phyloP scores from a whole-genome alignment of 2,113 vertebrate species.

The Chaenogobius annularis region DNA sequence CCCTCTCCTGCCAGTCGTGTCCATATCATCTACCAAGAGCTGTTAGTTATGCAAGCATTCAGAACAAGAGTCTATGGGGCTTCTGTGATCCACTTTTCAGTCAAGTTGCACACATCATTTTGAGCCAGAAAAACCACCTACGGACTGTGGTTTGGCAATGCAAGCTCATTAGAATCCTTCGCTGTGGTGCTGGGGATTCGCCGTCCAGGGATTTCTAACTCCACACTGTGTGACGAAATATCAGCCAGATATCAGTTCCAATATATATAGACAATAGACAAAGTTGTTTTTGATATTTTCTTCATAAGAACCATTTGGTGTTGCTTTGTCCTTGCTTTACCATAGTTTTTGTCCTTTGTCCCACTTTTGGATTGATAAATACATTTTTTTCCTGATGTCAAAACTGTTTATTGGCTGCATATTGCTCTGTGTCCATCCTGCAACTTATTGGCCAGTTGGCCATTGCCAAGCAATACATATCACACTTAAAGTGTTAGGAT shows the following conservation, averaged over 20 bases:
- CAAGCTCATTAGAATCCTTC: constrained; percentile 52
- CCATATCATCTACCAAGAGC: constrained; percentile 5
- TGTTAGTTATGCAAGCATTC: constrained; percentile 8
- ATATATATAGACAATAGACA: constrained; percentile 4
- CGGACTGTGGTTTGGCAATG: constrained; percentile 56
- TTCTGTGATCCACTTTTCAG: constrained; percentile 54
- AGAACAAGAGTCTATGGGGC: constrained; percentile 32
- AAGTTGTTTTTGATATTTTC: neutral
- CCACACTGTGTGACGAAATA: constrained; percentile 11
- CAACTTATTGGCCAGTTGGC: too few species aligned
- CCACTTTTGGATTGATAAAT: too few species aligned
- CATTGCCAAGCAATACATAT: too few species aligned
- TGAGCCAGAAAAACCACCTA: constrained; percentile 54
- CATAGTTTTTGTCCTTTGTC: too few species aligned
- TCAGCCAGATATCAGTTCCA: constrained; percentile 6
- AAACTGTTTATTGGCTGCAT: too few species aligned
- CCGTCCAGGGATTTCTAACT: constrained; percentile 18
- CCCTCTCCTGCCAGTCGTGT: neutral
- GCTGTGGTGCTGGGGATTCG: constrained; percentile 36
- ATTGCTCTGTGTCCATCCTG: too few species aligned
- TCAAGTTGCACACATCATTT: constrained; percentile 42
- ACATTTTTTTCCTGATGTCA: too few species aligned
- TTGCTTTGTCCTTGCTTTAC: neutral
- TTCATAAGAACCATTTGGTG: neutral
- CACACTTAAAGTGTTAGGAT: too few species aligned